Evolutionary conservation across 2,113 vertebrate genomes (phyloP), one percentile per base, ranked within the genome.

Genomic region (Conger conger): DNA sequence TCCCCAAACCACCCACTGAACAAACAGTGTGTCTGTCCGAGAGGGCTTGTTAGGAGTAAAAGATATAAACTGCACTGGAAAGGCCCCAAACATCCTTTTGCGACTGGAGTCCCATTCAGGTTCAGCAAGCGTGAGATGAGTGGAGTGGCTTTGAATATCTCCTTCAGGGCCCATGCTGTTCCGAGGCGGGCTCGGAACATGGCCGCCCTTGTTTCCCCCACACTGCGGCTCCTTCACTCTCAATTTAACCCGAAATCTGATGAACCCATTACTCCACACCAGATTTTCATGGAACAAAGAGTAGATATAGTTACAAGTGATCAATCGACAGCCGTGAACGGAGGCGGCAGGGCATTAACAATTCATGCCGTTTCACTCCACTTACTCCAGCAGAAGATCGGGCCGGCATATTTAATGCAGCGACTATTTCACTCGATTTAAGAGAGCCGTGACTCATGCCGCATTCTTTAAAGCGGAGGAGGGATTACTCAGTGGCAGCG

Each of bases 241-340:
- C 97, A 97, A 97, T 97, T 97, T 97, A 97, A 97, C 96, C 96
- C 95, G 94, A 95, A 97, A 97, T 96, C 96, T 96, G 96, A 97
- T 97, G 96, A 97, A 96, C 95, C 95, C 95, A 94, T 95, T 96
- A 96, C 93, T 95, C 94, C 95, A 96, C 95, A 96, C 95, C 95
- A 96, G 96, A 97, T 97, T 97, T 77, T 97, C 96, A 97, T 97
- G 96, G 96, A 96, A 97, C 96, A 97, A 95, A 96, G 96, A 95
- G 94, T 97, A 96, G 96, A 96, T 97, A 96, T 96, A 97, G 96
- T 97, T 97, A 96, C 95, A 95, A 96, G 96, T 96, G 96, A 97
- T 97, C 97, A 97, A 97, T 97, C 96, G 96, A 95, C 94, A 96
- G 94, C 95, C 94, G 93, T 94, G 95, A 97, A 95, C 95, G 93